A percentile compares a stretch with the other conserved stretches of the same genome.
Evolutionary conservation across 2,888 invertebrate genomes (phyloP).

Genomic region (Hydrotaea cyrtoneurina): DNA sequence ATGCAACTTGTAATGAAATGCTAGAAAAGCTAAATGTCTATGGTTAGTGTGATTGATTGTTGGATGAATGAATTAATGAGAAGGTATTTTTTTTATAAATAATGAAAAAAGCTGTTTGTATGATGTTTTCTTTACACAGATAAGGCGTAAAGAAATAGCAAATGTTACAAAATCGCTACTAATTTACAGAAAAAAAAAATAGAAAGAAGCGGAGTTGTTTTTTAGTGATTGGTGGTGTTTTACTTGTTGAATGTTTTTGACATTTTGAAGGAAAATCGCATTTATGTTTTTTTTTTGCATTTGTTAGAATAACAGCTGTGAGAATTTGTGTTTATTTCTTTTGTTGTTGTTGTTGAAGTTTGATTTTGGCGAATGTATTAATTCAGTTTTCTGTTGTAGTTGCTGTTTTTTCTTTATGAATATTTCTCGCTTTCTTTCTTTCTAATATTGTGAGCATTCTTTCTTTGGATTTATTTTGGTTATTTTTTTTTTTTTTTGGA

Average conservation of each 20-base stretch:
- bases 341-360: slow-evolving; percentile 31
- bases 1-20: slow-evolving; percentile 14
- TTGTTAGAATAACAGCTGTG: slow-evolving; percentile 45
- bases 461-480: slow-evolving; percentile 38
- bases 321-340: slow-evolving; percentile 47
- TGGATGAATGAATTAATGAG: slow-evolving; percentile 26
- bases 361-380: slow-evolving; percentile 20
- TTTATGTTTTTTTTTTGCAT: slow-evolving; percentile 2
- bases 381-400: slow-evolving; percentile 42
- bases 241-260: slow-evolving; percentile 29
- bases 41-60: neutral
- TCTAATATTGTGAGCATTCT: slow-evolving; percentile 69
- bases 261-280: slow-evolving; percentile 13
- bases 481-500: slow-evolving; percentile 37
- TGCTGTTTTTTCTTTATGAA: neutral
- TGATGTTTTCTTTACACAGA: slow-evolving; percentile 64
- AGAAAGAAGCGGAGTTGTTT: slow-evolving; percentile 59
- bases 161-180: slow-evolving; percentile 75
- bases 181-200: neutral
- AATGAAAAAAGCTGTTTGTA: slow-evolving; percentile 12
- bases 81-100: slow-evolving; percentile 2
- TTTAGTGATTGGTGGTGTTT: slow-evolving; percentile 50
- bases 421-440: neutral
- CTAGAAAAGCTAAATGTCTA: neutral
- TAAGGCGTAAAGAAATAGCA: slow-evolving; percentile 75